Conservation (phyloP, 2,888 invertebrate species). For the Parelbella ahira region DNA sequence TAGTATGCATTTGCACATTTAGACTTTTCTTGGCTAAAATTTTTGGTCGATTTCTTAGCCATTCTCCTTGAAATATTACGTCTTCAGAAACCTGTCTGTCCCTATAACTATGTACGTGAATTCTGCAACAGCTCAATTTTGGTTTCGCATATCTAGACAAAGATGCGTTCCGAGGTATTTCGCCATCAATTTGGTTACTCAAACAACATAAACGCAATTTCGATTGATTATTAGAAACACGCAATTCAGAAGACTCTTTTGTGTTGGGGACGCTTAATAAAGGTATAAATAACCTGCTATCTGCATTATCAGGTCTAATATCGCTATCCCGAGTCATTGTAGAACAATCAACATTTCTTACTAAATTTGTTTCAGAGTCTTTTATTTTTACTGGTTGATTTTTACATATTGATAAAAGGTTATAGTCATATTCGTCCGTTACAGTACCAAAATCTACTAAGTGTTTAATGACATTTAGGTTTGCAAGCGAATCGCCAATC, state of each 20-base stretch:
- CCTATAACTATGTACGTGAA: constrained; percentile 64
- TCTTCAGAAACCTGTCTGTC: constrained; percentile 57
- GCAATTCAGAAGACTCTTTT: not conserved
- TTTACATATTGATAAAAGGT: constrained; percentile 3
- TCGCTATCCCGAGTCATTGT: constrained; percentile 33
- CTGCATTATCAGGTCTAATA: constrained; percentile 22
- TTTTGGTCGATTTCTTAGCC: constrained; percentile 50
- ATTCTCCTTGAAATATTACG: constrained; percentile 65
- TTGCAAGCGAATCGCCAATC: constrained; percentile 42
- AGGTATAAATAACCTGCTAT: constrained; percentile 38
- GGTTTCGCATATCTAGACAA: constrained; percentile 35
- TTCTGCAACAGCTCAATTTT: constrained; percentile 53
- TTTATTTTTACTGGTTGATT: constrained; percentile 41
- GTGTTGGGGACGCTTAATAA: constrained; percentile 29
- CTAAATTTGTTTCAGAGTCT: constrained; percentile 41
- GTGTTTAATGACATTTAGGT: constrained; percentile 30
- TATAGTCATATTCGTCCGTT: constrained; percentile 26
- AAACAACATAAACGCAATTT: not conserved
- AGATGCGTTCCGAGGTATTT: constrained; percentile 26
- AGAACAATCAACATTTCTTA: constrained; percentile 30
- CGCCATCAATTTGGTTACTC: constrained; percentile 1
- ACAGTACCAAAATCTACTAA: constrained; percentile 43
- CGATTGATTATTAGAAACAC: not conserved
- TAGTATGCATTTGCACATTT: constrained; percentile 26
- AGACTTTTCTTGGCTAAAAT: constrained; percentile 35